Evolutionary conservation across 2,888 invertebrate species (phyloP).

Genomic region (Melieria crassipennis): DNA sequence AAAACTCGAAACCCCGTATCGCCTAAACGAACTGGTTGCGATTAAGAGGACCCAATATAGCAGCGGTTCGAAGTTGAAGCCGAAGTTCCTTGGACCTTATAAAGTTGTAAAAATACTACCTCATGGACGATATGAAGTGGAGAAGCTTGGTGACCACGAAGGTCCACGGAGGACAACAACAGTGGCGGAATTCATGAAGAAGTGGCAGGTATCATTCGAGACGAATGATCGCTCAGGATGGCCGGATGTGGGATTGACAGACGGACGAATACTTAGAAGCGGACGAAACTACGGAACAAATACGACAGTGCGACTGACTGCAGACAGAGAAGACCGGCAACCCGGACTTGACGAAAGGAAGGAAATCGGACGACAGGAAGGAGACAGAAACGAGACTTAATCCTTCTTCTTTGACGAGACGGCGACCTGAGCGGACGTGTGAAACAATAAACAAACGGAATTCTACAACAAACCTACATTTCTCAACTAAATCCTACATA

Average conservation of each 20-base stretch:
- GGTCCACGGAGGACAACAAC: constrained; percentile 32
- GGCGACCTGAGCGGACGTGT: no score
- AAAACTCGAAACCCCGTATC: neutral
- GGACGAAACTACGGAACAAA: no score
- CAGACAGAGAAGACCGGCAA: no score
- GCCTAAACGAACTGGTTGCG: constrained; percentile 14
- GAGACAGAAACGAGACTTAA: no score
- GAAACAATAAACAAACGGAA: no score
- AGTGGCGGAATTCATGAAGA: constrained; percentile 35
- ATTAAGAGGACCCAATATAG: constrained; percentile 33
- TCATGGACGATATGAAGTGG: constrained; percentile 36
- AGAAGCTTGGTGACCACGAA: constrained; percentile 31
- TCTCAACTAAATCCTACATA: no score
- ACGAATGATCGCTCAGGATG: constrained; percentile 35
- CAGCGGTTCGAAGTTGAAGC: constrained; percentile 11
- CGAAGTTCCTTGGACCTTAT: constrained; percentile 28
- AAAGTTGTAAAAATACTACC: constrained; percentile 10
- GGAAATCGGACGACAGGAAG: no score
- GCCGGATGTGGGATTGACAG: constrained; percentile 25
- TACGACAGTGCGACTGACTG: no score
- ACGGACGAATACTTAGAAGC: no score
- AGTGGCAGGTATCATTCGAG: constrained; percentile 34
- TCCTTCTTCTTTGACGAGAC: no score
- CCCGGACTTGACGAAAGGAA: no score
- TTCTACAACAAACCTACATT: no score